Evolutionary conservation across 2,113 vertebrate genomes (phyloP), one percentile per base, ranked within the genome.

Genomic region (Amblyornis subalaris): DNA sequence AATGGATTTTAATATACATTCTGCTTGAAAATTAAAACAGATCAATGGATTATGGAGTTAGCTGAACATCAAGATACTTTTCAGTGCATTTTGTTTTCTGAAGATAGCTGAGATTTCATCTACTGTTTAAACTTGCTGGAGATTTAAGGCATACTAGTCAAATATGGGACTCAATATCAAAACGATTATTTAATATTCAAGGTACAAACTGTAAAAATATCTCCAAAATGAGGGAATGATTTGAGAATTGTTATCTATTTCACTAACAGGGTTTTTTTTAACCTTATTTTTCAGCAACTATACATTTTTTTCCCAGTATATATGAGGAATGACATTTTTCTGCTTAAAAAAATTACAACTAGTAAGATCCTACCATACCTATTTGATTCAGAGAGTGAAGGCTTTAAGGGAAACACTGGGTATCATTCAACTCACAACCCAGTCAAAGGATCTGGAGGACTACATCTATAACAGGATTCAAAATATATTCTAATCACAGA

Each of bases 401-500:
- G 14, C 18, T 84, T 81, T 48, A 81, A 35, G 29, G 66, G 74
- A 88, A 80, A 90, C 22, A 31, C 15, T 29, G 35, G 2, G 2
- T 70, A 58, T 42, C 60, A 83, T 72, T 88, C 47, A 57, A 47
- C 14, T 66, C 35, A 81, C 33, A 86, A 61, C 17, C 12, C 55
- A 86, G 28, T 19, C 65, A 35, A 82, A 91, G 61, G 17, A 91
- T 48, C 35, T 89, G 22, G 20, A 91, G 42, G 40, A 77, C 47
- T 80, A 3, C 22, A 42, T 35, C 50, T 81, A 21, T 93, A 85
- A 82, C 9, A 69, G 21, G 25, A 85, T 62, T 70, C 62, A 79
- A 92, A 94, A 85, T 45, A 42, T 48, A 78, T 53, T 86, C 40
- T 85, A 87, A 92, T 61, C 71, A 69, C 70, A 91, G 80, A 78